Evolutionary conservation across 1,140 invertebrate species (phyloP).

Genomic region (Magallana angulata): DNA sequence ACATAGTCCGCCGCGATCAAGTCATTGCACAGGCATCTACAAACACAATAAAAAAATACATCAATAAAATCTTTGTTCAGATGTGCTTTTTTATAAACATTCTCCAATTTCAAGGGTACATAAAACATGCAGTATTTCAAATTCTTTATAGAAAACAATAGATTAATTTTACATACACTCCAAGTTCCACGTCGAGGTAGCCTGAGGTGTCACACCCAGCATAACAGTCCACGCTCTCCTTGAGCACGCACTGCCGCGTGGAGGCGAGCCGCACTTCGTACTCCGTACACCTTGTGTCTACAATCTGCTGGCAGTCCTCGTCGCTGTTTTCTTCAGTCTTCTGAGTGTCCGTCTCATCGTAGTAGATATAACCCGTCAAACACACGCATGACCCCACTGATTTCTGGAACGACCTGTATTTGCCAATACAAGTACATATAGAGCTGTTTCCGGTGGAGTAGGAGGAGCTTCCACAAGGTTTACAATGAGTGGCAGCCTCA

Average conservation of each 20-base stretch:
- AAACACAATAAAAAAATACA: slow-evolving; percentile 45
- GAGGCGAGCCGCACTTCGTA: slow-evolving; percentile 63
- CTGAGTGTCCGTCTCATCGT: slow-evolving; percentile 70
- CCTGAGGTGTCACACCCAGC: slow-evolving; percentile 59
- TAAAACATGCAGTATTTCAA: too few relatives aligned
- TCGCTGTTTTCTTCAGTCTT: slow-evolving; percentile 64
- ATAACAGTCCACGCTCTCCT: slow-evolving; percentile 64
- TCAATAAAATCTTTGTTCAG: too few relatives aligned
- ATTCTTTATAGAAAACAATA: too few relatives aligned
- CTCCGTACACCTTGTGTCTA: slow-evolving; percentile 67
- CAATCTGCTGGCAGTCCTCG: slow-evolving; percentile 73
- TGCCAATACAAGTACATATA: slow-evolving; percentile 71
- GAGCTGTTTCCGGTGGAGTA: slow-evolving; percentile 59
- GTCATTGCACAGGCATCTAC: slow-evolving; percentile 71
- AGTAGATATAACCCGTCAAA: slow-evolving; percentile 72
- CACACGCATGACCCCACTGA: slow-evolving; percentile 73
- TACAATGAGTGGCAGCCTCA: slow-evolving; percentile 66
- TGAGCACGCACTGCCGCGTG: slow-evolving; percentile 64
- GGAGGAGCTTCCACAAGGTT: slow-evolving; percentile 73
- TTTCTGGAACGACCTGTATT: slow-evolving; percentile 70
- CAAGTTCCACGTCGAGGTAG: slow-evolving; percentile 60
- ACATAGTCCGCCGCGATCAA: slow-evolving; percentile 67
- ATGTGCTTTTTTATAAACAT: too few relatives aligned
- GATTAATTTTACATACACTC: slow-evolving; percentile 63
- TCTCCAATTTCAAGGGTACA: too few relatives aligned